Conservation (phyloP, 2,797 vertebrate species). For the Oryzias dopingdopingensis region DNA sequence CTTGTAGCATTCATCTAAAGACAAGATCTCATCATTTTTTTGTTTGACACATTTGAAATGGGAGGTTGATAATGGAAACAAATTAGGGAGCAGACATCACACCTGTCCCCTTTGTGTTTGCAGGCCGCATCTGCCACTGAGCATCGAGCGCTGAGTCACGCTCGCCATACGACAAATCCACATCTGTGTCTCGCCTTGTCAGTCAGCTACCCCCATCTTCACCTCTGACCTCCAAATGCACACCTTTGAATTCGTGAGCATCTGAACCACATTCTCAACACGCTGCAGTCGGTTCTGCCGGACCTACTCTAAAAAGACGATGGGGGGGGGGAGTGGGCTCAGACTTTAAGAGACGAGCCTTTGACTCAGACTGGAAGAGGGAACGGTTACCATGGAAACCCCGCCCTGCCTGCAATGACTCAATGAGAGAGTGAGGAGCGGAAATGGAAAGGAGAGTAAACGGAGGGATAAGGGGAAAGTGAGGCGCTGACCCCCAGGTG, state of each 20-base stretch:
- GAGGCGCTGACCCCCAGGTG: constrained; percentile 27
- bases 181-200: constrained; percentile 64
- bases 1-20: no score
- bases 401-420: constrained; percentile 59
- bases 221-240: constrained; percentile 8
- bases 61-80: constrained; percentile 27
- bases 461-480: constrained; percentile 29
- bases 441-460: constrained; percentile 30
- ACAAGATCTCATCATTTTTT: constrained; percentile 4
- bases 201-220: constrained; percentile 31
- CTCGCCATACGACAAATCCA: constrained; percentile 27
- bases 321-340: constrained; percentile 15
- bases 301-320: constrained; percentile 2
- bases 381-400: constrained; percentile 75
- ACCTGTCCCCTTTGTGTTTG: constrained; percentile 27
- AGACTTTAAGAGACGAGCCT: constrained; percentile 61
- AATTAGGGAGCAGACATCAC: constrained; percentile 58
- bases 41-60: not conserved
- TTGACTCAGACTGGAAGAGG: constrained; percentile 66
- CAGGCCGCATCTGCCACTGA: constrained; percentile 40
- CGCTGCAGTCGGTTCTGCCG: not conserved
- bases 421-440: constrained; percentile 54
- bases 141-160: constrained; percentile 27
- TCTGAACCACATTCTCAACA: constrained; percentile 6
- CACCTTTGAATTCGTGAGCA: not conserved